Evolutionary conservation across 2,797 vertebrate species (phyloP).

Genomic region (Crax fasciolata): DNA sequence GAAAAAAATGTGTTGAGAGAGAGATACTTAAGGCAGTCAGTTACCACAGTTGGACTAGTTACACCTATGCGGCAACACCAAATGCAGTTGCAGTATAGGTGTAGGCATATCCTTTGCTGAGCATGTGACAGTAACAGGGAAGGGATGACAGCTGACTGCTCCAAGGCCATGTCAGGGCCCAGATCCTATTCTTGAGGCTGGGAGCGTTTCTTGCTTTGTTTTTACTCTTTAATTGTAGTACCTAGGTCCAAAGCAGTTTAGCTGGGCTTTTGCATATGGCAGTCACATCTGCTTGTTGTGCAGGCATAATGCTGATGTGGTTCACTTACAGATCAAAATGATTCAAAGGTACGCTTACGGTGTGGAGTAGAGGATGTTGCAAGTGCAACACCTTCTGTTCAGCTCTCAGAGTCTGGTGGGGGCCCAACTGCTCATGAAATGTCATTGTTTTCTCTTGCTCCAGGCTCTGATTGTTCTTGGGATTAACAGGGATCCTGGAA

Average conservation of each 20-base stretch:
- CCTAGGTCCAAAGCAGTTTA: not conserved
- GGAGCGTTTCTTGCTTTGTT: not conserved
- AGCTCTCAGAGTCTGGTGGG: not conserved
- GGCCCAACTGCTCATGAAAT: not conserved
- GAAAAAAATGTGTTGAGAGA: not conserved
- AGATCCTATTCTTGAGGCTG: rapidly evolving
- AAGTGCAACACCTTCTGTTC: rapidly evolving
- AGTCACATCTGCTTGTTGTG: not conserved
- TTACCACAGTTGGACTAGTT: not conserved
- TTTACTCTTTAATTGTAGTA: not conserved
- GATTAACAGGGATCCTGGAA: not conserved
- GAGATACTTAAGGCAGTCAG: not conserved
- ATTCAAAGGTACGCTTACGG: rapidly evolving
- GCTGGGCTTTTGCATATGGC: not conserved
- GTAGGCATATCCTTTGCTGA: not conserved
- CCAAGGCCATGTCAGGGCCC: not conserved
- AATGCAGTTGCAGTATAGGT: not conserved
- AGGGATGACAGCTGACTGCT: not conserved
- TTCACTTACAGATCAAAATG: rapidly evolving
- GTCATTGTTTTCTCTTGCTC: not conserved
- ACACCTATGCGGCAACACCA: not conserved
- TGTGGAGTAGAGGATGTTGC: not conserved
- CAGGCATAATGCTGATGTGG: not conserved
- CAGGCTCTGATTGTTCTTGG: not conserved
- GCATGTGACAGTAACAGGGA: rapidly evolving